These are phyloP conservation scores for Philonicus albiceps DNA, from an alignment of 2,888 invertebrate genomes.

Conservation along the genomic window DNA sequence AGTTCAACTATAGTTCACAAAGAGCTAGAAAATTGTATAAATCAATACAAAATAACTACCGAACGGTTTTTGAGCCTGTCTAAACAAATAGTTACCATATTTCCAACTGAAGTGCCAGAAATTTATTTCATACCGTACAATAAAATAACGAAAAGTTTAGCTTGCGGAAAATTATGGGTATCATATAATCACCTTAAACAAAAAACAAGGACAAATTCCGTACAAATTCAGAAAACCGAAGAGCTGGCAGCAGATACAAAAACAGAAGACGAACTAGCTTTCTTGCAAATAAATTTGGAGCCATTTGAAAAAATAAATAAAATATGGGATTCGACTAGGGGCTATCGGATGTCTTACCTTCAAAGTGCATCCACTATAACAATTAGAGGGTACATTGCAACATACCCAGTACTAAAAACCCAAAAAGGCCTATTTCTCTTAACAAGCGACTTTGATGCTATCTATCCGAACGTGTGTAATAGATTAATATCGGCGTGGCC, in stretches of 20 bases:
- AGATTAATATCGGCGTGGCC: not conserved
- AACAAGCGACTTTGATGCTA: not conserved
- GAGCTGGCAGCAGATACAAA: not conserved
- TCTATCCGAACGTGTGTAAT: not conserved
- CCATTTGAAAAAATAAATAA: not conserved
- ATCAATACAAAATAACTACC: not conserved
- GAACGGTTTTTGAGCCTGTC: not conserved
- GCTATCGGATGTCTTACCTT: not conserved
- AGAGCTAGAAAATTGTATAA: not conserved
- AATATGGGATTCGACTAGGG: not conserved
- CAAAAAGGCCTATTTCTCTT: not conserved
- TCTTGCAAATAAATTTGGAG: not conserved
- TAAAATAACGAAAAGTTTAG: not conserved
- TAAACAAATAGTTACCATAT: not conserved
- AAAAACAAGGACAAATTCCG: not conserved
- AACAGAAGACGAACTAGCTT: not conserved
- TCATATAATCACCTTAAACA: constrained; percentile 2
- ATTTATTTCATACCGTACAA: constrained; percentile 14
- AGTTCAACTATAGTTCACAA: not conserved
- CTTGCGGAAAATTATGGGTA: constrained; percentile 6
- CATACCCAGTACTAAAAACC: not conserved
- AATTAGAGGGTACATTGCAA: not conserved
- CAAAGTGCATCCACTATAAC: not conserved
- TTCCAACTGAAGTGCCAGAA: not conserved
- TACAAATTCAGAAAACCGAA: not conserved